phyloP scores from a whole-genome alignment of 2,797 vertebrate genomes.

The Neomorphus geoffroyi region DNA sequence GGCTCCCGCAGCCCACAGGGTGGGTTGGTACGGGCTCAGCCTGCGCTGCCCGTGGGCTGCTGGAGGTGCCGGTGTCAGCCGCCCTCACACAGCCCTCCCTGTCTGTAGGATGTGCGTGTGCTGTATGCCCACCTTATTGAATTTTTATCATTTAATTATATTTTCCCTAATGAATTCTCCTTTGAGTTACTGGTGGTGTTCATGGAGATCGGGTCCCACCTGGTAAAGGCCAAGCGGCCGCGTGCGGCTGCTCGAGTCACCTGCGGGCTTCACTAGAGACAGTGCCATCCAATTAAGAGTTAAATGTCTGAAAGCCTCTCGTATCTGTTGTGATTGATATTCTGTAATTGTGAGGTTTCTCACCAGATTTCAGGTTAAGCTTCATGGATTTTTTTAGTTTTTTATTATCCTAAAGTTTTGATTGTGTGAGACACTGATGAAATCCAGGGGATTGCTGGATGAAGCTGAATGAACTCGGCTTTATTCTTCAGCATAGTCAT shows the following conservation, averaged over 20 bases:
- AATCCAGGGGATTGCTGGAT: neutral
- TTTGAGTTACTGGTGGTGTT: neutral
- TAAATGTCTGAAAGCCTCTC: neutral
- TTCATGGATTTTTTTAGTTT: neutral
- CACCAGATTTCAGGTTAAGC: neutral
- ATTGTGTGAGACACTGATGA: neutral
- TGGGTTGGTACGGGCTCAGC: neutral
- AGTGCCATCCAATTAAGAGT: neutral
- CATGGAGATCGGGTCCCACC: neutral
- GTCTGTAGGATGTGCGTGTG: neutral
- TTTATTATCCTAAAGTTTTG: neutral
- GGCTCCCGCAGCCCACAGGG: neutral
- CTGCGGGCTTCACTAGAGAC: neutral
- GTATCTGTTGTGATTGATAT: neutral
- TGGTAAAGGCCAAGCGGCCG: neutral
- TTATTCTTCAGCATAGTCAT: neutral
- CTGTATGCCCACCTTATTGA: neutral
- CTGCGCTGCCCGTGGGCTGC: rapidly evolving
- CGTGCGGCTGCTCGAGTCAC: neutral
- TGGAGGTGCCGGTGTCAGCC: neutral
- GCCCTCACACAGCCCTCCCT: rapidly evolving
- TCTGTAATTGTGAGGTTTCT: neutral
- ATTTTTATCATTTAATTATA: neutral
- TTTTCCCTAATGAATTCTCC: neutral
- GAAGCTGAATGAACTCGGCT: slow-evolving; percentile 10